Conservation (phyloP, 1,140 invertebrate genomes). For the Pomacea maculata region DNA sequence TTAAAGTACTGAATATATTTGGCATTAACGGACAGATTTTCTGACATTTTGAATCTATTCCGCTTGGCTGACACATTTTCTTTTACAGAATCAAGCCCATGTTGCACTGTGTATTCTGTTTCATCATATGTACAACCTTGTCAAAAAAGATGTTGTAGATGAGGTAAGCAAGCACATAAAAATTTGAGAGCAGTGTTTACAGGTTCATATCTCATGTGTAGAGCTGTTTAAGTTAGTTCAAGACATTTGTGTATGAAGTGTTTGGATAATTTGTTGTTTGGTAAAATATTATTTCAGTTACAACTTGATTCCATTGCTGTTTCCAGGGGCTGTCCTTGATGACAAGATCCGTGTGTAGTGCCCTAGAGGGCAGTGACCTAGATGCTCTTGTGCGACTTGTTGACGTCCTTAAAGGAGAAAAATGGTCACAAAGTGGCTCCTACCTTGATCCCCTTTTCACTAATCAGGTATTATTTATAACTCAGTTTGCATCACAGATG, state of each 20-base stretch:
- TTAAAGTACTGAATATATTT: background rate
- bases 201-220: too few relatives aligned
- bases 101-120: conserved; percentile 37
- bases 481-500: background rate
- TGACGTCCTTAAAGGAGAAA: conserved; percentile 28
- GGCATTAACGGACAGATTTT: background rate
- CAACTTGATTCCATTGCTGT: background rate
- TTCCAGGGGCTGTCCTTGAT: conserved; percentile 35
- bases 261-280: too few relatives aligned
- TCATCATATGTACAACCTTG: conserved; percentile 36
- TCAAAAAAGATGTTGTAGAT: conserved; percentile 42
- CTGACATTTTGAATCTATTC: background rate
- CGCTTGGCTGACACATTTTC: background rate
- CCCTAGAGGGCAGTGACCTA: conserved; percentile 37
- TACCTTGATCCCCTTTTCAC: conserved; percentile 5
- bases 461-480: conserved; percentile 11
- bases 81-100: conserved; percentile 41
- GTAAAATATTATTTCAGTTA: too few relatives aligned
- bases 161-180: conserved; percentile 28
- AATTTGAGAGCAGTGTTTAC: too few relatives aligned
- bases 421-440: conserved; percentile 1
- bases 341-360: conserved; percentile 29
- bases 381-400: conserved; percentile 37
- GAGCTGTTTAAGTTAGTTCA: too few relatives aligned
- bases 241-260: too few relatives aligned